Evolutionary conservation across 2,797 vertebrate species (phyloP), one percentile per base, ranked within the genome.

Genomic region (Staurois parvus): DNA sequence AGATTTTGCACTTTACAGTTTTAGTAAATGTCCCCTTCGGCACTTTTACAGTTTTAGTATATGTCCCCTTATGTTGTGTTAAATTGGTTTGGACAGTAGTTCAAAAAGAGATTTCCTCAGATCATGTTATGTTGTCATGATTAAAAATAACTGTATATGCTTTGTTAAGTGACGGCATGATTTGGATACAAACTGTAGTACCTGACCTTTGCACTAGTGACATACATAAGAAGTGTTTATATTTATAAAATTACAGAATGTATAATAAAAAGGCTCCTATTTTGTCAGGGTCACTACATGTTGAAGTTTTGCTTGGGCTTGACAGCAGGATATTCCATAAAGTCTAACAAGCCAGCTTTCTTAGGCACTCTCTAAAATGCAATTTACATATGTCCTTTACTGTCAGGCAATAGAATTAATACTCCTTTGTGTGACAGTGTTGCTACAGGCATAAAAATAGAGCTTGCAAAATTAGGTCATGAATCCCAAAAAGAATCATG

Each of bases 311-410:
- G 45, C 78, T 56, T 45, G 12, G 56, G 56, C 62, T 81, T 76
- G 77, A 81, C 72, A 76, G 84, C n/a, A 52, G 84, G 83, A 73
- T 79, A 79, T 21, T 48, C 64, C n/a, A 75, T 45, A 75, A 83
- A 74, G 52, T 83, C 76, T 79, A 73, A 67, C 56, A 67, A 85
- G 64, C 67, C 26, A 69, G 68, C 37, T 52, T 83, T 66, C 59
- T 83, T 10, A 83, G 75, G 72, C 72, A 83, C 37, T 19, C 34
- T 74, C 28, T 45, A 74, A 74, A 66, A 66, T 67, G 40, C 10
- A 26, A 85, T 85, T 85, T 85, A 79, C 76, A 85, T 85, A 85
- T 79, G 83, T 79, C 83, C 83, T 85, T 85, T 79, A 52, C 83
- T 85, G 83, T 79, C 83, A 85, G 10, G 29, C 28, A 37, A 42